Conservation (phyloP, 1,140 invertebrate genomes). For the Aphelenchoides besseyi region DNA sequence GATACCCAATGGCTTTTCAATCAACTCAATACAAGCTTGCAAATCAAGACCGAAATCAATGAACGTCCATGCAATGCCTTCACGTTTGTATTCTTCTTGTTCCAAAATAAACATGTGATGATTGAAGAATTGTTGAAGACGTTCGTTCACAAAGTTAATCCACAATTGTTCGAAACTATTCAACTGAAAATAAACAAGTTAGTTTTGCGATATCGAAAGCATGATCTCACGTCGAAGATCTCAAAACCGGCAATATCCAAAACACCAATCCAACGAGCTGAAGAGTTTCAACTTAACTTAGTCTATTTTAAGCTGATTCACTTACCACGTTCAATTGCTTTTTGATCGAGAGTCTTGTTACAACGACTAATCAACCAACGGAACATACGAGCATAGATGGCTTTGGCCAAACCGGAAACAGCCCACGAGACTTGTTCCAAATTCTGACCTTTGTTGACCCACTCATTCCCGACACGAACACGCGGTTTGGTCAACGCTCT, state of each 20-base stretch:
- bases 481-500: conserved; percentile 68
- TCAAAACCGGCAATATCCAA: conserved; percentile 99
- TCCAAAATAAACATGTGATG: too few species aligned
- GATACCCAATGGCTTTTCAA: conserved; percentile 99
- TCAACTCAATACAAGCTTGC: conserved; percentile 93
- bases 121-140: conserved; percentile 91
- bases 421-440: conserved; percentile 72
- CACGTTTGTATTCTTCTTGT: conserved; percentile 96
- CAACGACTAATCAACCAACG: conserved; percentile 68
- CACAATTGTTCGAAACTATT: conserved; percentile 99
- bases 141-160: conserved; percentile 99
- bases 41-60: conserved; percentile 99
- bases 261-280: conserved; percentile 73
- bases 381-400: conserved; percentile 69
- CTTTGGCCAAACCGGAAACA: conserved; percentile 69
- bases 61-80: conserved; percentile 97
- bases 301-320: too few species aligned
- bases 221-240: conserved; percentile 98
- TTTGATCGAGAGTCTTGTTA: conserved; percentile 69
- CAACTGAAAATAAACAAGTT: conserved; percentile 68
- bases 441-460: conserved; percentile 70
- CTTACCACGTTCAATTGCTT: conserved; percentile 54
- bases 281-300: too few species aligned
- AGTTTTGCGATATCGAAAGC: not conserved
- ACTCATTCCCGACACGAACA: conserved; percentile 69